Base-by-base conservation (phyloP, 2,888 invertebrate species). In the Ornithoptera priamus region DNA sequence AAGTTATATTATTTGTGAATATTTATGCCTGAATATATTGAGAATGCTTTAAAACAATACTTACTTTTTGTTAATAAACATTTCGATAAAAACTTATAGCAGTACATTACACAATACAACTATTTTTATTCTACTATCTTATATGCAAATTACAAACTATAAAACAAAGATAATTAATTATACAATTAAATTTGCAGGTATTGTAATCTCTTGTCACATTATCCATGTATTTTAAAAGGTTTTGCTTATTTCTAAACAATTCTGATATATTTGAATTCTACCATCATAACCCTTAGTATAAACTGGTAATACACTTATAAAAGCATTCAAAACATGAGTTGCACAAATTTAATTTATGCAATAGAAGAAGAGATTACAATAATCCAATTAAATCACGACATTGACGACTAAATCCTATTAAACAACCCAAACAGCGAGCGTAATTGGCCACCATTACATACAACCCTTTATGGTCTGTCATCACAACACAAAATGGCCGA, bases 401-500 rank as follows among this genome's bases (percentile, higher is more conserved):
- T 89, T 90, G 90, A 90, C 89, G 88, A 89, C 90, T 90, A 90
- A 90, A 91, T 91, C 89, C 87, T 85, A 89, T 87, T 87, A 81
- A 85, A 81, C 82, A 84, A 80, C 85, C 84, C 79, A 83, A 84
- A 85, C 82, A 76, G 81, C 78, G 73, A 75, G 80, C 87, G 85
- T 91, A 91, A 91, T 91, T 91, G 91, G 89, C 83, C 81, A 82
- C 88, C 89, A 90, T 90, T 90, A 89, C 85, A 85, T 81, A 82
- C 82, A 83, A 83, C 82, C 81, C 83, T 84, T 87, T 87, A 85
- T 85, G 85, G 87, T 84, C 89, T 86, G 89, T 89, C 89, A 86
- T 86, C 85, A 76, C 73, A 78, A 80, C 81, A 83, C 86, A 89
- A 89, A 87, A 89, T 89, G 86, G 86, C 85, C 77, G 80, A 73